Evolutionary conservation across 2,888 invertebrate genomes (phyloP).

Genomic region (Epinotia bilunana): DNA sequence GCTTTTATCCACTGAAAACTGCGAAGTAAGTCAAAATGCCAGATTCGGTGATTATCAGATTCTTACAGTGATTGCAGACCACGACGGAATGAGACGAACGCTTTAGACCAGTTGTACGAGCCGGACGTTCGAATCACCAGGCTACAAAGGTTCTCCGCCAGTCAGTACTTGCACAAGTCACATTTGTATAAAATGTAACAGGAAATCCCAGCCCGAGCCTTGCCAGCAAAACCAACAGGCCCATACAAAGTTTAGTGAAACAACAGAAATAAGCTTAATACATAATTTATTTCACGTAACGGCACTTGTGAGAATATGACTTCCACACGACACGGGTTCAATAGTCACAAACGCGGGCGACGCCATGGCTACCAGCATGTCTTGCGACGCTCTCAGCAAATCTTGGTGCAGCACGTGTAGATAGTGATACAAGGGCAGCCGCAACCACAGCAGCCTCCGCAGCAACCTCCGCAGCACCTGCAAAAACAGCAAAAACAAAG

Average conservation of each 20-base stretch:
- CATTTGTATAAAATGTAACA: too few relatives aligned
- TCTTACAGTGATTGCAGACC: too few relatives aligned
- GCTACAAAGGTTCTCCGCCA: too few relatives aligned
- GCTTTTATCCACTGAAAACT: too few relatives aligned
- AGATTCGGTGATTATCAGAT: too few relatives aligned
- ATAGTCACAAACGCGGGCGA: background rate
- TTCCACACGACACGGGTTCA: constrained; percentile 45
- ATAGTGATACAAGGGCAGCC: constrained; percentile 74
- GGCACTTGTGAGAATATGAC: constrained; percentile 49
- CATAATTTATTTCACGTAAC: constrained; percentile 44
- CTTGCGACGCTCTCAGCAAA: constrained; percentile 57
- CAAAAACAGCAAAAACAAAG: background rate
- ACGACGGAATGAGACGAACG: too few relatives aligned
- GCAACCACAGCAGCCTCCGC: constrained; percentile 53
- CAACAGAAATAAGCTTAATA: background rate
- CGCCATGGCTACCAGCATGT: constrained; percentile 1
- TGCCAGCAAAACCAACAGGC: background rate
- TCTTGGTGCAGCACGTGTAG: constrained; percentile 79
- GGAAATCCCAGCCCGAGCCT: too few relatives aligned
- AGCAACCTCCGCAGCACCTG: constrained; percentile 62
- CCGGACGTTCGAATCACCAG: too few relatives aligned
- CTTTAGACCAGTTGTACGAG: too few relatives aligned
- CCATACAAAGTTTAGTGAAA: background rate
- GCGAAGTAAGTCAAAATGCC: too few relatives aligned
- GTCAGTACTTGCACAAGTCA: too few relatives aligned